Conservation (phyloP, 2,888 invertebrate species). For the Aphodius sticticus region DNA sequence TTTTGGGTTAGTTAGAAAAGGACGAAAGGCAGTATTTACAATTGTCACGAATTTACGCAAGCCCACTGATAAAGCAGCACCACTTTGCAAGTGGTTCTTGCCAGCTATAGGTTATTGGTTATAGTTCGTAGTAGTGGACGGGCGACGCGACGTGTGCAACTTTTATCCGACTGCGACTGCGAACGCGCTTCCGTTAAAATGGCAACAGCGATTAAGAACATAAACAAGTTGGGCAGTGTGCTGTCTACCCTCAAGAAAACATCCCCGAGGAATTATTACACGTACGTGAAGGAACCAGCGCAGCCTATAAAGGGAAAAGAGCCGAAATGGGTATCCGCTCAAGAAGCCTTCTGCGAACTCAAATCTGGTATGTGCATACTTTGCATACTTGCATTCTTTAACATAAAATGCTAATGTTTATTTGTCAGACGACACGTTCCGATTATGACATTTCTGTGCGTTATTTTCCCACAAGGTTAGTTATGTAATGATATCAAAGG, state of each 20-base stretch:
- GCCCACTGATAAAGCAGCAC: neutral
- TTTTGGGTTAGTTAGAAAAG: conserved; percentile 34
- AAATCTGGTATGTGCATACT: conserved; percentile 75
- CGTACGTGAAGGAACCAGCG: conserved; percentile 82
- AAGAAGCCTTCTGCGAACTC: conserved; percentile 80
- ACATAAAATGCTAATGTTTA: conserved; percentile 7
- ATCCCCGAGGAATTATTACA: conserved; percentile 70
- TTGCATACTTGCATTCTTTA: conserved; percentile 6
- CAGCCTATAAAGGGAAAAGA: conserved; percentile 78
- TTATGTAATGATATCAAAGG: conserved; percentile 9
- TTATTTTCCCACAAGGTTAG: conserved; percentile 6
- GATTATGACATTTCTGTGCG: neutral
- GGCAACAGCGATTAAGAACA: conserved; percentile 51
- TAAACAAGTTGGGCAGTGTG: conserved; percentile 49
- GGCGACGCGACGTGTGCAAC: neutral
- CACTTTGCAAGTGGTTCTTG: neutral
- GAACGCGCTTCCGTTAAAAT: conserved; percentile 41
- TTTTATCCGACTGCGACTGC: too few species aligned
- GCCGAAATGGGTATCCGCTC: conserved; percentile 76
- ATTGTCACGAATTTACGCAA: conserved; percentile 27
- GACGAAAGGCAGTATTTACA: conserved; percentile 36
- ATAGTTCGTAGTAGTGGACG: neutral
- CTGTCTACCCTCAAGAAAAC: conserved; percentile 48
- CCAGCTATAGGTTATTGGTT: neutral
- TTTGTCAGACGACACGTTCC: neutral